phyloP scores from a whole-genome alignment of 2,888 invertebrate genomes.

The Tillus elongatus region DNA sequence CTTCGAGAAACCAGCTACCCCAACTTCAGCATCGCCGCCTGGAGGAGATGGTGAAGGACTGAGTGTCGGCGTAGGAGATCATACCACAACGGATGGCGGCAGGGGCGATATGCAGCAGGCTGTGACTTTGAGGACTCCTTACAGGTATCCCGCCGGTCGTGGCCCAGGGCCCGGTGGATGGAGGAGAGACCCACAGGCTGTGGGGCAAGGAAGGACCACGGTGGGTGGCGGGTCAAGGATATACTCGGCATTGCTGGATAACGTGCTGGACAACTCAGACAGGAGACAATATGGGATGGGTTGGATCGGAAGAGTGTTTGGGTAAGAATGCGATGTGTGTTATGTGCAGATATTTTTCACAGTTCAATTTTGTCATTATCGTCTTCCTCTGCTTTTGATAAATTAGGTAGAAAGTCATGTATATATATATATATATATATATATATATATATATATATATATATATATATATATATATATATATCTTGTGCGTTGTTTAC shows the following conservation, averaged over 20 bases:
- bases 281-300: conserved; percentile 79
- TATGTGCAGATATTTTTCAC: too few species aligned
- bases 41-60: too few species aligned
- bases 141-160: conserved; percentile 5
- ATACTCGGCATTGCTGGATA: conserved; percentile 68
- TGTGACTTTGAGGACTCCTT: too few species aligned
- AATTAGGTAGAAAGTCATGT: too few species aligned
- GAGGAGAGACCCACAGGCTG: conserved; percentile 45
- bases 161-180: conserved; percentile 34
- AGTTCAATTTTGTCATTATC: too few species aligned
- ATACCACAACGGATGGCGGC: conserved; percentile 21
- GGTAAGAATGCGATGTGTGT: conserved; percentile 44
- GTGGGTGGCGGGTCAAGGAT: conserved; percentile 63
- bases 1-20: conserved; percentile 46
- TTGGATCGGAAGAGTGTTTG: conserved; percentile 67
- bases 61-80: conserved; percentile 6
- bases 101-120: conserved; percentile 22
- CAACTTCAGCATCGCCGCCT: conserved; percentile 43
- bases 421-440: too few species aligned
- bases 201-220: conserved; percentile 32
- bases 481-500: too few species aligned
- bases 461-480: too few species aligned
- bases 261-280: conserved; percentile 85
- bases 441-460: too few species aligned
- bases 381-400: too few species aligned